Evolutionary conservation across 2,113 vertebrate genomes (phyloP).

Genomic region (Ictalurus furcatus): DNA sequence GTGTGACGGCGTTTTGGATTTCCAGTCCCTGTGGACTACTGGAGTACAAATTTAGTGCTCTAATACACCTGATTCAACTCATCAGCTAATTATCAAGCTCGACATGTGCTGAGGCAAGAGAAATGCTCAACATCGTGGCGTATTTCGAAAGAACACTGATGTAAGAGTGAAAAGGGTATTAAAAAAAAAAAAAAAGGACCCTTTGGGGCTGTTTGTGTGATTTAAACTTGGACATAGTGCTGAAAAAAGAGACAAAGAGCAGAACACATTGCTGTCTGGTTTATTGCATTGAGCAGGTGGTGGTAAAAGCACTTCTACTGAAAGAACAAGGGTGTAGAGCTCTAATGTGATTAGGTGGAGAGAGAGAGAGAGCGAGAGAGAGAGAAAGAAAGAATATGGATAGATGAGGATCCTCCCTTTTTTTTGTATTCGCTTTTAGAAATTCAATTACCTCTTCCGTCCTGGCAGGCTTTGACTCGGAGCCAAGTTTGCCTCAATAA

Average conservation of each 20-base stretch:
- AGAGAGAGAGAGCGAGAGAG: slow-evolving; percentile 10
- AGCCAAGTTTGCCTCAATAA: slow-evolving; percentile 48
- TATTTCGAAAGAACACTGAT: neutral
- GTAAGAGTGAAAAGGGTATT: neutral
- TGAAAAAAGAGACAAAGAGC: slow-evolving; percentile 33
- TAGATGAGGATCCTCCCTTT: slow-evolving; percentile 23
- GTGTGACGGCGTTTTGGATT: slow-evolving; percentile 6
- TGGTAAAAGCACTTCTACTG: slow-evolving; percentile 42
- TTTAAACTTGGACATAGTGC: slow-evolving; percentile 24
- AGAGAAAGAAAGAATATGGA: slow-evolving; percentile 25
- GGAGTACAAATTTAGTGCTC: slow-evolving; percentile 25
- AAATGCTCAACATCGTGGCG: neutral
- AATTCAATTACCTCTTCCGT: slow-evolving; percentile 52
- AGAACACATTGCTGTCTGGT: slow-evolving; percentile 38
- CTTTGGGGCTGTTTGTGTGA: slow-evolving; percentile 3
- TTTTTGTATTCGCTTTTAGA: slow-evolving; percentile 51
- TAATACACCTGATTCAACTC: slow-evolving; percentile 25
- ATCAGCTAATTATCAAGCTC: slow-evolving; percentile 9
- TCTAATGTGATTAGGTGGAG: slow-evolving; percentile 43
- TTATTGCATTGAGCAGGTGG: slow-evolving; percentile 55
- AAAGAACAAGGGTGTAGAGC: slow-evolving; percentile 33
- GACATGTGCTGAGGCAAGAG: neutral
- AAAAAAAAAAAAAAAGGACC: no score
- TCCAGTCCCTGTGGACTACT: neutral
- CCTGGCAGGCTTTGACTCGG: slow-evolving; percentile 41